Conservation (phyloP, 2,113 vertebrate species). For the Nothoprocta pentlandii region DNA sequence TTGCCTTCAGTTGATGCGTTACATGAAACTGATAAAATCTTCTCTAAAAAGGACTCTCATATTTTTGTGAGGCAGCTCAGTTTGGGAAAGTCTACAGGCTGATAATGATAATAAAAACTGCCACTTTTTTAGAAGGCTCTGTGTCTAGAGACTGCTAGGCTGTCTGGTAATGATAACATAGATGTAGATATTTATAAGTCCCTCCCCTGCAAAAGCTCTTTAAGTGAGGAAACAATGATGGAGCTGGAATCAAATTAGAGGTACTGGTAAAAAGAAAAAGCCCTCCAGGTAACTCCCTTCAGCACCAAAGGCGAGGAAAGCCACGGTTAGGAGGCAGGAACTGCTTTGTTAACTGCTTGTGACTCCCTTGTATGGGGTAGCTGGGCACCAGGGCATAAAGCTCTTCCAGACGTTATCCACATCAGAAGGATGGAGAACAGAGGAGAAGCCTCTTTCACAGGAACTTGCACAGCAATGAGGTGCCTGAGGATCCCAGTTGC, state of each 20-base stretch:
- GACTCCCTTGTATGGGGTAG: neutral
- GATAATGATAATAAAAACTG: neutral
- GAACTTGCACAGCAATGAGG: neutral
- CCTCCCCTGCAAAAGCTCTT: neutral
- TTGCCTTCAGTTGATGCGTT: fast-evolving
- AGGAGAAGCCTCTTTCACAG: neutral
- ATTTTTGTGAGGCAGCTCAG: neutral
- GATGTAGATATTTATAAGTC: neutral
- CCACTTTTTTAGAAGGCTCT: neutral
- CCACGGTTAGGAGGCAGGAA: neutral
- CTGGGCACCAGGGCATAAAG: neutral
- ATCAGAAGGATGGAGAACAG: neutral
- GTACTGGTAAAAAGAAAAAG: neutral
- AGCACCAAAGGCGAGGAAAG: neutral
- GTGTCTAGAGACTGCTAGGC: neutral
- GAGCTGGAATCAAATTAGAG: neutral
- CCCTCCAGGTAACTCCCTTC: neutral
- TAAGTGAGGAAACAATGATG: neutral
- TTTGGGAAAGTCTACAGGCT: neutral
- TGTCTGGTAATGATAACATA: neutral
- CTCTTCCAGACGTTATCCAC: fast-evolving
- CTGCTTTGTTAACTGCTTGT: fast-evolving
- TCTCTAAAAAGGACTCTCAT: neutral
- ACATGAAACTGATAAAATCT: neutral
- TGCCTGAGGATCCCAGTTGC: neutral